Conservation (phyloP, 2,113 vertebrate genomes). For the Uria lomvia region DNA sequence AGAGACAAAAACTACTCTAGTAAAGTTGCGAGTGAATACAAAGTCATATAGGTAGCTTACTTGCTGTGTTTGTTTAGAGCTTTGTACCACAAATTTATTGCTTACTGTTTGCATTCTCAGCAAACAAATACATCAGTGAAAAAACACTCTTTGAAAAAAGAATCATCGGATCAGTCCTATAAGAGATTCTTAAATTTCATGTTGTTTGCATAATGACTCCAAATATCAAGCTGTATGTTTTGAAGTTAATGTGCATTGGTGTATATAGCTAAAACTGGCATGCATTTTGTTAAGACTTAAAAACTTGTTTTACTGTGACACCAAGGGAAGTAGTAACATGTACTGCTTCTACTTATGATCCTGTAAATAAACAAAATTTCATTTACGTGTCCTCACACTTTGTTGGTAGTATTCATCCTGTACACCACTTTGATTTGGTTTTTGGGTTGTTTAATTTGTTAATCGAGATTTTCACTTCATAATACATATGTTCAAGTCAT, state of each 20-base stretch:
- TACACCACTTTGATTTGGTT: neutral
- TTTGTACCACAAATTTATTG: neutral
- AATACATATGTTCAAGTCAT: neutral
- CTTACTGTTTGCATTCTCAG: neutral
- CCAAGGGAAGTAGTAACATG: neutral
- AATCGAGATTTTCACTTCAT: neutral
- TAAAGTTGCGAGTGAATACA: neutral
- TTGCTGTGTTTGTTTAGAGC: neutral
- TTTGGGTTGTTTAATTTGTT: neutral
- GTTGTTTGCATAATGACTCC: neutral
- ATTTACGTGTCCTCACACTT: neutral
- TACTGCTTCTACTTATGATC: neutral
- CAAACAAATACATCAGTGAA: neutral
- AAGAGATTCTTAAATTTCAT: neutral
- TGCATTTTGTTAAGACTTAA: neutral
- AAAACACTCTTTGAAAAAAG: neutral
- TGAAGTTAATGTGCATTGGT: neutral
- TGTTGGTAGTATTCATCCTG: neutral
- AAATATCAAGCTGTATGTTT: neutral
- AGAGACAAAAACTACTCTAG: neutral
- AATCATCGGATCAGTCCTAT: accelerated
- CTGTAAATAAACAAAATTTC: neutral
- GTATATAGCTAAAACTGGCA: neutral
- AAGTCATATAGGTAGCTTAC: neutral
- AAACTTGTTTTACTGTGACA: neutral